Evolutionary conservation across 2,797 vertebrate species (phyloP), one percentile per base, ranked within the genome.

Genomic region (Limosa lapponica): DNA sequence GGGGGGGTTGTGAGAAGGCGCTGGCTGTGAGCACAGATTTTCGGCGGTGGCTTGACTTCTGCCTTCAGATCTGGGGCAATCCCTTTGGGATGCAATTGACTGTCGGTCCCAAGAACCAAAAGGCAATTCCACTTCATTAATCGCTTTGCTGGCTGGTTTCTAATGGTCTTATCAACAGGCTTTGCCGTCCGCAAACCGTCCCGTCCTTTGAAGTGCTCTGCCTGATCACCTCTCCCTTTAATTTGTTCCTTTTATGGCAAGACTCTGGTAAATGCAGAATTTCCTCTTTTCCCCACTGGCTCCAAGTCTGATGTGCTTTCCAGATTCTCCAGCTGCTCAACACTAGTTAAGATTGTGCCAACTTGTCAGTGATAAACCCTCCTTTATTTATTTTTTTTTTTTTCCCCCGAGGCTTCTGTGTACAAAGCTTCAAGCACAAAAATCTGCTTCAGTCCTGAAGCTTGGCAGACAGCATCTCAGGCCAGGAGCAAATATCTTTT

Each of bases 281-380:
- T 94, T 91, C 32, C 34, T 79, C 9, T 57, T 88, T 85, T 49
- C 82, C 48, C 62, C 25, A 8, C 34, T 41, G 73, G 62, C 54
- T 49, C 54, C 8, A 57, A 62, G 62, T 41, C 49, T 89, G 70
- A 82, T 77, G 41, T 52, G 64, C 37, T 87, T 90, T 87, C 81
- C 86, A 92, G 86, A 62, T 79, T 79, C 75, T 93, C 59, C 61
- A 93, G 79, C 48, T 82, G 71, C 77, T 94, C 57, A 46, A 22
- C 32, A 16, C 59, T 48, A 70, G 71, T 93, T 93, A 93, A 93
- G 70, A 72, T 58, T 70, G 30, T 84, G 86, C 67, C 79, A 93
- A 44, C 51, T 48, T 55, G 16, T 87, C 92, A 71, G 54, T 18
- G 52, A 81, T 73, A 96, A 94, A 74, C 41, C 16, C 28, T 32